These are phyloP conservation scores for Agapornis roseicollis DNA, from an alignment of 2,113 vertebrate genomes.

Conservation along the genomic window DNA sequence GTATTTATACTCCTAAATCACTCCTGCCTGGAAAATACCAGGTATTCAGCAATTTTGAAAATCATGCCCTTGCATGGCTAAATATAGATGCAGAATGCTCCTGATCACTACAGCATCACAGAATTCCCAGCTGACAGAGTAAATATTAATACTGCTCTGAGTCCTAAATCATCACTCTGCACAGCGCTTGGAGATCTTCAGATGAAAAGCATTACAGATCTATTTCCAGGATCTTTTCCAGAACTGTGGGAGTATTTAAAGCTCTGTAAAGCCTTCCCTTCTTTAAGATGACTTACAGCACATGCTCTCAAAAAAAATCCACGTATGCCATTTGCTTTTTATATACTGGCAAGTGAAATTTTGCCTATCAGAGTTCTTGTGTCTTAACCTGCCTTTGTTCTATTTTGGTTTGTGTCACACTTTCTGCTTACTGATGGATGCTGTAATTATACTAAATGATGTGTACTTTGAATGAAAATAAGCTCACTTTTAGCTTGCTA, in stretches of 20 bases:
- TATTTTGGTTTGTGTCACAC: neutral
- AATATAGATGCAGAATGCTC: neutral
- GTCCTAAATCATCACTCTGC: neutral
- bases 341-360: conserved; percentile 24
- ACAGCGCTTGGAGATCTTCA: neutral
- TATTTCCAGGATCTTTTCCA: neutral
- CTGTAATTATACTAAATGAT: neutral
- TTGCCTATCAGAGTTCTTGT: neutral
- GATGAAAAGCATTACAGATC: neutral
- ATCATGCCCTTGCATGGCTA: neutral
- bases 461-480: neutral
- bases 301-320: neutral
- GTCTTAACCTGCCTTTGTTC: neutral
- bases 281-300: neutral
- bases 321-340: neutral
- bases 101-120: conserved; percentile 7
- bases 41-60: neutral
- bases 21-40: neutral
- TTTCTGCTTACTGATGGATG: neutral
- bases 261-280: neutral
- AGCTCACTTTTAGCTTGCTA: neutral
- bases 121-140: neutral
- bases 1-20: conserved; percentile 3
- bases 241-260: conserved; percentile 15
- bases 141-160: conserved; percentile 14